phyloP scores from a whole-genome alignment of 1,140 invertebrate genomes.

The Procambarus clarkii region DNA sequence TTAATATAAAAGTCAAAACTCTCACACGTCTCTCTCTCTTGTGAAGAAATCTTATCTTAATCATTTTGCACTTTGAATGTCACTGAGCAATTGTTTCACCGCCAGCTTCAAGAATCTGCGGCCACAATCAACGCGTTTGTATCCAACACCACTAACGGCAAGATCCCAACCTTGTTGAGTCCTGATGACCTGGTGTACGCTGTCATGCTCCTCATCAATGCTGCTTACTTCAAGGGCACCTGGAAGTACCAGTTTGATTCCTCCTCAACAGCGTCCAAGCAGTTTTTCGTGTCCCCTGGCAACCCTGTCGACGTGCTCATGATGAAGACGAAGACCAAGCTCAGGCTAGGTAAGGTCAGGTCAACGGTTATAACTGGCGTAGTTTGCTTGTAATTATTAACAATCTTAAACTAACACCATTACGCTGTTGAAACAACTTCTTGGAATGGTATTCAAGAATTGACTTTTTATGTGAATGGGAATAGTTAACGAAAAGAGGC shows the following conservation, averaged over 20 bases:
- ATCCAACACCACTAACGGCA: not conserved
- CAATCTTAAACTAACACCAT: no score
- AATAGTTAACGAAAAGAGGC: no score
- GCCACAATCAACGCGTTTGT: conserved; percentile 7
- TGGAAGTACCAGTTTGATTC: conserved; percentile 83
- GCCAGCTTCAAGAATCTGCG: not conserved
- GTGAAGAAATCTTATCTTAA: no score
- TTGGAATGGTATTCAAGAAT: no score
- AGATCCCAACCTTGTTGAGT: conserved; percentile 72
- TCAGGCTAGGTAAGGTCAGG: not conserved
- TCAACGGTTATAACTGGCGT: no score
- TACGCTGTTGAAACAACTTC: no score
- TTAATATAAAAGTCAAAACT: no score
- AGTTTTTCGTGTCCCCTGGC: not conserved
- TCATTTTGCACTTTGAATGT: no score
- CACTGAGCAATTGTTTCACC: no score
- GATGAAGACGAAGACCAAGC: not conserved
- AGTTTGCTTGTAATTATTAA: no score
- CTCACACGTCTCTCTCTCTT: no score
- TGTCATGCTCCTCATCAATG: conserved; percentile 85
- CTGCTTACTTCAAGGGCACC: conserved; percentile 89
- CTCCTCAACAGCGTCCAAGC: conserved; percentile 76
- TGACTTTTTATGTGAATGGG: no score
- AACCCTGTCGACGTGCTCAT: not conserved
- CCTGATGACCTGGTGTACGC: conserved; percentile 75